These are phyloP conservation scores for Strix aluco DNA, from an alignment of 2,113 vertebrate genomes.

Conservation along the genomic window DNA sequence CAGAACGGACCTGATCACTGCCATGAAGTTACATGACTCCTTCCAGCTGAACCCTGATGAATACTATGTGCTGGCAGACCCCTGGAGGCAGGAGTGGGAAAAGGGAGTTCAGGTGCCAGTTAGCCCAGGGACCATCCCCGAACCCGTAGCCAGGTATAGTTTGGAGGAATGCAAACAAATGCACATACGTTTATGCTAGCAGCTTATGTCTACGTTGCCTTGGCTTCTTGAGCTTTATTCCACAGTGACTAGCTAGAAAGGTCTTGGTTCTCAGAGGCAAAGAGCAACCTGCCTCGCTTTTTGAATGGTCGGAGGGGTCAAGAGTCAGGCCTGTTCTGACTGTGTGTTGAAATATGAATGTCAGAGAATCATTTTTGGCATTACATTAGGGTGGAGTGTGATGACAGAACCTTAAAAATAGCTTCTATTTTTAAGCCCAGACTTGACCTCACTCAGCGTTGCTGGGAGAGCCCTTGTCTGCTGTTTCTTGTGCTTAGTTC, in stretches of 20 bases:
- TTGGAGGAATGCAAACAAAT: conserved; percentile 40
- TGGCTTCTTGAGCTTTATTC: not conserved
- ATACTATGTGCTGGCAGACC: conserved; percentile 92
- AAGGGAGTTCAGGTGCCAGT: conserved; percentile 98
- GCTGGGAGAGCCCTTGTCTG: not conserved
- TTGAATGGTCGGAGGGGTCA: not conserved
- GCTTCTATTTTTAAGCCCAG: not conserved
- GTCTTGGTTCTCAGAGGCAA: not conserved
- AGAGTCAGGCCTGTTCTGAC: not conserved
- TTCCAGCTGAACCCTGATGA: conserved; percentile 92
- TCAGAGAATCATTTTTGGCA: not conserved
- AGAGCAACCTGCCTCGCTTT: not conserved
- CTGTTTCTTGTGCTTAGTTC: not conserved
- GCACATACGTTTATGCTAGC: not conserved
- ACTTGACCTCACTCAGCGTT: not conserved
- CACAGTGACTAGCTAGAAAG: not conserved
- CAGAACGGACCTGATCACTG: conserved; percentile 97
- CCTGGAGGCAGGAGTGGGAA: conserved; percentile 99
- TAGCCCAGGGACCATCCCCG: conserved; percentile 90
- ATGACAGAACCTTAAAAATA: conserved; percentile 16
- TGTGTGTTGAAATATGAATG: not conserved
- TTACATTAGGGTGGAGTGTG: not conserved
- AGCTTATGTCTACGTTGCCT: not conserved
- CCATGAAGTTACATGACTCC: conserved; percentile 98
- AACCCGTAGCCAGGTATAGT: conserved; percentile 87